A percentile compares a stretch with the other conserved stretches of the same genome.
phyloP scores from a whole-genome alignment of 2,888 invertebrate species.

The Belgica antarctica region DNA sequence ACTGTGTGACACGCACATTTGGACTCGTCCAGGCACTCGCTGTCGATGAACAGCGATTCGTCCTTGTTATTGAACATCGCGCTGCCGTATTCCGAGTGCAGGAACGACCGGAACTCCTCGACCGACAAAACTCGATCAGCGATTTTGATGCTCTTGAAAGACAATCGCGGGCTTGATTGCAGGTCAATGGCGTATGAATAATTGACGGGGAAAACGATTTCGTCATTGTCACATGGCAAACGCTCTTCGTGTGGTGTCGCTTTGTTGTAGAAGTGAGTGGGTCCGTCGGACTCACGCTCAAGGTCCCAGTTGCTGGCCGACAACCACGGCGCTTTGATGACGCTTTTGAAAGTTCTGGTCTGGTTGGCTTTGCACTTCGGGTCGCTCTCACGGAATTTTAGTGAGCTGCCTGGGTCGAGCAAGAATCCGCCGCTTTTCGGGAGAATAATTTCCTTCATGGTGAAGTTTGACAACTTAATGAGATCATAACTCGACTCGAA shows the following conservation, averaged over 20 bases:
- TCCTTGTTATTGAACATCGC: slow-evolving; percentile 51
- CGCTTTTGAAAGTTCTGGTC: slow-evolving; percentile 15
- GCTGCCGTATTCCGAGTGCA: slow-evolving; percentile 51
- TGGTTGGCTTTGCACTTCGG: slow-evolving; percentile 19
- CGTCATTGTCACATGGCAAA: slow-evolving; percentile 39
- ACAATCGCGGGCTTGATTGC: slow-evolving; percentile 37
- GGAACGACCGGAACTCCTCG: slow-evolving; percentile 49
- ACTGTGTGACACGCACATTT: slow-evolving; percentile 46
- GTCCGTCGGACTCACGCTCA: neutral
- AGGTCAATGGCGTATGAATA: slow-evolving; percentile 42
- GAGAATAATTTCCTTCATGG: slow-evolving; percentile 38
- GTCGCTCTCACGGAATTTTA: slow-evolving; percentile 19
- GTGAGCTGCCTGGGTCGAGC: slow-evolving; percentile 17
- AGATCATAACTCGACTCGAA: slow-evolving; percentile 48
- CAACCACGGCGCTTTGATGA: slow-evolving; percentile 25
- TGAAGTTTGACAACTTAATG: slow-evolving; percentile 41
- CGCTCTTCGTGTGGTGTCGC: slow-evolving; percentile 40
- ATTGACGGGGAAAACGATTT: slow-evolving; percentile 39
- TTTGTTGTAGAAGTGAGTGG: slow-evolving; percentile 1
- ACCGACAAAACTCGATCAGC: slow-evolving; percentile 50
- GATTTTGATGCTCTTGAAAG: slow-evolving; percentile 45
- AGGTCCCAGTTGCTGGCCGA: slow-evolving; percentile 12
- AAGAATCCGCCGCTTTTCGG: slow-evolving; percentile 37
- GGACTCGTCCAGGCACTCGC: slow-evolving; percentile 1
- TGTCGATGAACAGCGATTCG: slow-evolving; percentile 40